Evolutionary conservation across 1,140 invertebrate species (phyloP).

Genomic region (Caerostris extrusa): DNA sequence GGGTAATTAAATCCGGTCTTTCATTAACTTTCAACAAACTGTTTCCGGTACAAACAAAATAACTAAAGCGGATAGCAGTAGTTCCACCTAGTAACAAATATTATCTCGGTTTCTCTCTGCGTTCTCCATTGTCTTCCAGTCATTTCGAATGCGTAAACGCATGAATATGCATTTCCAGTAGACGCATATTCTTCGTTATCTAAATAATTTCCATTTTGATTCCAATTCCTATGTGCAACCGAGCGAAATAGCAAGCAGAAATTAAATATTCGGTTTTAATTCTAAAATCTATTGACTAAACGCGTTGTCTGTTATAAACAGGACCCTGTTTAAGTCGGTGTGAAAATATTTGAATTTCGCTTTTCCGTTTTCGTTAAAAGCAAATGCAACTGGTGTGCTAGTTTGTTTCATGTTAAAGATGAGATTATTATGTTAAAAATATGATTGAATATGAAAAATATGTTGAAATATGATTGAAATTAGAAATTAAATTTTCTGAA

Average conservation of each 20-base stretch:
- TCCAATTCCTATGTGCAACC: neutral
- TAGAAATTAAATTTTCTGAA: too few species aligned
- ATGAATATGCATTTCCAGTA: neutral
- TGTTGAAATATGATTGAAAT: too few species aligned
- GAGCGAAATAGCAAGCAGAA: neutral
- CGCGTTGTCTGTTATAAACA: neutral
- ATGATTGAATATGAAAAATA: neutral
- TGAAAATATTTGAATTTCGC: neutral
- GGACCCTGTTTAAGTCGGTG: neutral
- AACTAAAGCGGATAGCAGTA: neutral
- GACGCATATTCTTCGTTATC: neutral
- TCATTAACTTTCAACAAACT: conserved; percentile 40
- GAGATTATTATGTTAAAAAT: too few species aligned
- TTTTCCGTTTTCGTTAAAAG: neutral
- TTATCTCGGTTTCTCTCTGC: neutral
- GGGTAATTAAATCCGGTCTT: neutral
- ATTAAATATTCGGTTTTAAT: neutral
- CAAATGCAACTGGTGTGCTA: neutral
- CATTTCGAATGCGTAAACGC: neutral
- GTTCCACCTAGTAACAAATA: neutral
- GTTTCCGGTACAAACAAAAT: conserved; percentile 28
- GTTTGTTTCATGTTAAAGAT: neutral
- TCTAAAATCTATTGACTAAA: neutral
- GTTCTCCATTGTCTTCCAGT: neutral
- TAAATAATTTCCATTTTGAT: neutral